phyloP scores from a whole-genome alignment of 2,113 vertebrate genomes.

The Tretioscincus oriximinensis region DNA sequence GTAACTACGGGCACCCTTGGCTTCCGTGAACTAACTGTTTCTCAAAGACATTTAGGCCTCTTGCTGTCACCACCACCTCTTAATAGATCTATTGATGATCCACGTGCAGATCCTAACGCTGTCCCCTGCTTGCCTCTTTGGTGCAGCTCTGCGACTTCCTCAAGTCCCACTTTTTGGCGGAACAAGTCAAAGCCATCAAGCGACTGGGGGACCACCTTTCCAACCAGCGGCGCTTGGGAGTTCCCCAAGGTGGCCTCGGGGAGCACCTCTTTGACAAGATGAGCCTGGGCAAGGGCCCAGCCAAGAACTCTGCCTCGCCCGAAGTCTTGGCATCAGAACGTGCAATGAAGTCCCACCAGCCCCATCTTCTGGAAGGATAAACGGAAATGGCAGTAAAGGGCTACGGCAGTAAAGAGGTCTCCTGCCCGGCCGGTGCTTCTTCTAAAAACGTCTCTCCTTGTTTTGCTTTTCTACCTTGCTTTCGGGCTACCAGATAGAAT shows the following conservation, averaged over 20 bases:
- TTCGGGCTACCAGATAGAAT: too few species aligned
- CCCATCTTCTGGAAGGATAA: too few species aligned
- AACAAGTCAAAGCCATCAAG: background rate
- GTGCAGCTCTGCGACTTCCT: slow-evolving; percentile 13
- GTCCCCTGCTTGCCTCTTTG: background rate
- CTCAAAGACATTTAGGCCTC: too few species aligned
- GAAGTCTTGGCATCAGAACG: background rate
- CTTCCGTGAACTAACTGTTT: too few species aligned
- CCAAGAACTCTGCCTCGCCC: too few species aligned
- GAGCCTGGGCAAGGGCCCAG: background rate
- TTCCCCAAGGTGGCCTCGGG: background rate
- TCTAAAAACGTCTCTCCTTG: too few species aligned
- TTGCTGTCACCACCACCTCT: slow-evolving; percentile 37
- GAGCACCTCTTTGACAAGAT: background rate
- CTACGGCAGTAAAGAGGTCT: background rate
- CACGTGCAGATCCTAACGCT: too few species aligned
- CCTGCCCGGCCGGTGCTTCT: too few species aligned
- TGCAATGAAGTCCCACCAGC: background rate
- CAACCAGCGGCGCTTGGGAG: background rate
- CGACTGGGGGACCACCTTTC: background rate
- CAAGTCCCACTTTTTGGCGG: background rate
- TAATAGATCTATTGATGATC: slow-evolving; percentile 29
- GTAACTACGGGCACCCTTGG: too few species aligned
- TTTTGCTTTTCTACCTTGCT: too few species aligned
- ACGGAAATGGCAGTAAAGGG: background rate